Evolutionary conservation across 2,797 vertebrate species (phyloP).

Genomic region (Monodelphis domestica): DNA sequence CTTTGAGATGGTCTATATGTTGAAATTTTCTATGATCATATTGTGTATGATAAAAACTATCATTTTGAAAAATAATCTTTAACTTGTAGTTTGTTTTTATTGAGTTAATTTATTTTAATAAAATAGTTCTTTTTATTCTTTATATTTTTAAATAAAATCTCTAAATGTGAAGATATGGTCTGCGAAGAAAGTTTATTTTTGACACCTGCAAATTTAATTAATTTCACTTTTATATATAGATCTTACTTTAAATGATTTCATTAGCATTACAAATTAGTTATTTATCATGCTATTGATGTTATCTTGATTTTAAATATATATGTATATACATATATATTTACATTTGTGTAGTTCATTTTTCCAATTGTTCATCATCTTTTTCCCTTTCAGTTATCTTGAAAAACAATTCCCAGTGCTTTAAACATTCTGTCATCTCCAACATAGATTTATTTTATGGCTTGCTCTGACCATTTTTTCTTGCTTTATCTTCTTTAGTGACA

Average conservation of each 20-base stretch:
- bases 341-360: too few relatives aligned
- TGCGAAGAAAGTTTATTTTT: neutral
- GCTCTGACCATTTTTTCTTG: neutral
- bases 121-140: neutral
- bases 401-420: neutral
- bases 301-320: neutral
- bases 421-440: neutral
- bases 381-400: neutral
- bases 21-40: neutral
- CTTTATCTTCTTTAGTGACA: neutral
- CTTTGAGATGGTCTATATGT: neutral
- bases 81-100: neutral
- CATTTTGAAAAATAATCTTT: neutral
- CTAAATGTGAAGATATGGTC: neutral
- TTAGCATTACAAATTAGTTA: neutral
- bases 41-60: neutral
- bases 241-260: neutral
- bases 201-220: neutral
- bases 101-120: neutral
- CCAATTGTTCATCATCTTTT: neutral
- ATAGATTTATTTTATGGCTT: neutral
- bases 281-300: neutral
- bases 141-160: neutral
- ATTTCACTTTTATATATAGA: neutral
- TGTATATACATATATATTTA: too few relatives aligned